These are phyloP conservation scores for Marmota flaviventris DNA, from an alignment of 2,113 vertebrate species.

Conservation along the genomic window DNA sequence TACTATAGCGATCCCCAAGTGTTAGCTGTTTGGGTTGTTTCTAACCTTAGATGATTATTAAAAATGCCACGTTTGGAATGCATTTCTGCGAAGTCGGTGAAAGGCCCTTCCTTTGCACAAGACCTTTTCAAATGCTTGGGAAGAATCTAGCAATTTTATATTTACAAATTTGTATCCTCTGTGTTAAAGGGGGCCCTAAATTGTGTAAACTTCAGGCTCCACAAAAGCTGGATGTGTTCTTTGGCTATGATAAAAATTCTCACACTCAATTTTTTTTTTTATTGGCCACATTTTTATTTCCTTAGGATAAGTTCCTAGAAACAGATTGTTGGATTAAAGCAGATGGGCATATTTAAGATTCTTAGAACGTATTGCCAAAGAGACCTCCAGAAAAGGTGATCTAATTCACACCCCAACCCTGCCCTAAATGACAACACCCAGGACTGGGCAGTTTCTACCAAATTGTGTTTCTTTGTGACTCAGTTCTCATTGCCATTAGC, in stretches of 20 bases:
- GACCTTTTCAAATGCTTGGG: background rate
- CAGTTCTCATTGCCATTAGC: background rate
- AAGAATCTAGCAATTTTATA: background rate
- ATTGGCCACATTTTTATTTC: constrained; percentile 66
- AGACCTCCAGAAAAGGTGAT: background rate
- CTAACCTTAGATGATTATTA: constrained; percentile 37
- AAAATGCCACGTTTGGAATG: background rate
- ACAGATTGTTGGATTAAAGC: constrained; percentile 23
- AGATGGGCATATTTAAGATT: constrained; percentile 70
- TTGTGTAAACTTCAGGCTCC: background rate
- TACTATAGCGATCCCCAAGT: background rate
- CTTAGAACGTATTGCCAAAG: constrained; percentile 35
- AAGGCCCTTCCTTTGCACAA: background rate
- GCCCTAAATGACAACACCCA: background rate
- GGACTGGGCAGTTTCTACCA: background rate
- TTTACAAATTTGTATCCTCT: constrained; percentile 38
- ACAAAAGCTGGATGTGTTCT: constrained; percentile 9
- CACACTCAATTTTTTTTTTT: background rate
- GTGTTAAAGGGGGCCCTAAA: background rate
- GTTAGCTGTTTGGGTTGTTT: background rate
- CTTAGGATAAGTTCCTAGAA: constrained; percentile 70
- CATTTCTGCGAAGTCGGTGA: background rate
- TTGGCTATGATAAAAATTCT: constrained; percentile 58
- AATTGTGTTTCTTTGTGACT: background rate
- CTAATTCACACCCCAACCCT: background rate